These are phyloP conservation scores for Chiloscyllium plagiosum DNA, from an alignment of 2,113 vertebrate genomes.

Conservation along the genomic window DNA sequence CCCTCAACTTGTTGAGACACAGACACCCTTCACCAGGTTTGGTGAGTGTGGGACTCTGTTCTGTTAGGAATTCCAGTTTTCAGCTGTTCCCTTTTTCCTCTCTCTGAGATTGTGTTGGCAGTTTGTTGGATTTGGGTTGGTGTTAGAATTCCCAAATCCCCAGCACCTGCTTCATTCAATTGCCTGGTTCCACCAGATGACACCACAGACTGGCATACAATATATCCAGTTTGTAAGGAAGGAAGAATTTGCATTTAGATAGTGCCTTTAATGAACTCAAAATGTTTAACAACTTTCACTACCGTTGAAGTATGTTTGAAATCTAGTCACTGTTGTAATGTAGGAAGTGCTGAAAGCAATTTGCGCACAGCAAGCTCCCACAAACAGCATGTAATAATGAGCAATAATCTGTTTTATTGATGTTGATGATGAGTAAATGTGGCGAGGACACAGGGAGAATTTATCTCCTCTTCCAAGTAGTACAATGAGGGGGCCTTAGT, in stretches of 20 bases:
- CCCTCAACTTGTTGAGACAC: not conserved
- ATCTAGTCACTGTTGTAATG: not conserved
- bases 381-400: not conserved
- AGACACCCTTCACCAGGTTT: too few species aligned
- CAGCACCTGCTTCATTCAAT: constrained; percentile 18
- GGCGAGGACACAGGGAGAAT: not conserved
- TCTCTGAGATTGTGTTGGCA: not conserved
- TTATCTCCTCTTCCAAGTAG: not conserved
- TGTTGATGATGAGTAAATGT: not conserved
- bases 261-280: not conserved
- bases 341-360: not conserved
- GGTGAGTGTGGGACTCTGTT: not conserved
- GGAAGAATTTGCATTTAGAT: not conserved
- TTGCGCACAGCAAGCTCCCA: not conserved
- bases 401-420: not conserved
- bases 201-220: not conserved
- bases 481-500: not conserved
- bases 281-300: not conserved
- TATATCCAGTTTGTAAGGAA: not conserved
- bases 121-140: not conserved
- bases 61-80: not conserved
- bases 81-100: not conserved
- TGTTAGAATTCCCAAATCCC: not conserved
- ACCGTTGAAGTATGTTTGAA: not conserved
- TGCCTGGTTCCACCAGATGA: not conserved